Evolutionary conservation across 2,888 invertebrate genomes (phyloP).

Genomic region (Phania funesta): DNA sequence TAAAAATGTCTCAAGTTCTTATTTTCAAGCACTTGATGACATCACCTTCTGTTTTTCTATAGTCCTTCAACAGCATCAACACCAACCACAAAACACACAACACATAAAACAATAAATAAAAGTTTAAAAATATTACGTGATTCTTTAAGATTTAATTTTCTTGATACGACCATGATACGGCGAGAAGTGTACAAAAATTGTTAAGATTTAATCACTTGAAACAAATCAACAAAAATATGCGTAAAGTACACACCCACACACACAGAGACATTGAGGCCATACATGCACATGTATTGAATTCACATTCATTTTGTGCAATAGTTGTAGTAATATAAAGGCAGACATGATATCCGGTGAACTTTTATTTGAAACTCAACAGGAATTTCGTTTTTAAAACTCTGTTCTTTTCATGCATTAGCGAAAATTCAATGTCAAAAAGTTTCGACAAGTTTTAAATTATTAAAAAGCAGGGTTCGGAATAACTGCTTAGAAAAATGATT

Average conservation of each 20-base stretch:
- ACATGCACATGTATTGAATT: neutral
- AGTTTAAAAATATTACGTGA: slow-evolving; percentile 22
- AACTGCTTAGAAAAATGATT: no score
- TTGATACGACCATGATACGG: slow-evolving; percentile 50
- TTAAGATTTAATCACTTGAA: slow-evolving; percentile 66
- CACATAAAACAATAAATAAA: neutral
- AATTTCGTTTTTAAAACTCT: slow-evolving; percentile 4
- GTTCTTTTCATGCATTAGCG: neutral
- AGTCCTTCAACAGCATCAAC: slow-evolving; percentile 16
- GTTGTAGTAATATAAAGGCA: slow-evolving; percentile 35
- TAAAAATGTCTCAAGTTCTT: slow-evolving; percentile 59
- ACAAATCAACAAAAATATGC: slow-evolving; percentile 61
- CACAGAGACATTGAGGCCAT: neutral
- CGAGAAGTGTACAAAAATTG: slow-evolving; percentile 42
- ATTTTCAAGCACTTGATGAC: slow-evolving; percentile 42
- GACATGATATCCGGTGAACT: slow-evolving; percentile 65
- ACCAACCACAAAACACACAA: slow-evolving; percentile 29
- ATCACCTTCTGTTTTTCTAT: slow-evolving; percentile 48
- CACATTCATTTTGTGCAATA: neutral
- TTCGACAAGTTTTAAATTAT: slow-evolving; percentile 48
- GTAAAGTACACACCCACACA: slow-evolving; percentile 10
- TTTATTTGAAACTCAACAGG: slow-evolving; percentile 42
- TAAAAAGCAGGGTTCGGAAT: slow-evolving; percentile 33
- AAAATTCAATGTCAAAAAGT: slow-evolving; percentile 57
- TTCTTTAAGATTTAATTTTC: slow-evolving; percentile 58